Base-by-base conservation (phyloP, 2,113 vertebrate genomes). In the Pollachius pollachius region DNA sequence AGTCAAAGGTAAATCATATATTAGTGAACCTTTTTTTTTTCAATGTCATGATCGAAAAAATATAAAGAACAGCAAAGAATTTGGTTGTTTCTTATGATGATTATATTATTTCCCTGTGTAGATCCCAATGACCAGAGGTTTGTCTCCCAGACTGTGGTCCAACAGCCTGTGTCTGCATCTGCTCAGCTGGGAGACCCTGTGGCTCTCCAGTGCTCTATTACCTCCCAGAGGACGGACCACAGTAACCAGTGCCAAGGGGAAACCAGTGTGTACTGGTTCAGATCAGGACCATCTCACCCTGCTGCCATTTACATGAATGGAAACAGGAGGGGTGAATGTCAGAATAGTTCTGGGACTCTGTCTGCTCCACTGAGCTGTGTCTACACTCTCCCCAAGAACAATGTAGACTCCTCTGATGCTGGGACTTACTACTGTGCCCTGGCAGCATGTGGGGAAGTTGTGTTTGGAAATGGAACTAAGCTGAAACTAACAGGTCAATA, bases 361-460 rank as follows among this genome's bases (percentile, higher is more conserved):
- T 48, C 0, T 27, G 13, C 21, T 69, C 23, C 41, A 63, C 65
- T 54, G 48, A 73, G 66, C 25, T 73, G 72, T 68, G 21, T 64
- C 72, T 68, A 64, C 0, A 17, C 15, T 69, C 78, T 72, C 62
- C 54, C 68, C 23, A 76, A 85, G 62, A 17, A 17, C 59, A 65
- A 23, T 15, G 16, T 83, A 63, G 65, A 12, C 67, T 67, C 52
- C 52, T 80, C 80, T 60, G 86, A 88, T 73, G 19, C 63, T 48
- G 84, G 80, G 18, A 88, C 48, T 34, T 85, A 69, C 17, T 80
- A 85, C 69, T 88, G 84, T 73, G 72, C 80, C 61, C 68, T 75
- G 52, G 18, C 63, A n/a, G 6, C 64, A 0, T 75, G 72, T 65
- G 80, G 34, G 0, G 6, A 78, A 16, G 73, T 63, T 13, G 1